phyloP scores from a whole-genome alignment of 2,113 vertebrate species.

The Ciconia boyciana region DNA sequence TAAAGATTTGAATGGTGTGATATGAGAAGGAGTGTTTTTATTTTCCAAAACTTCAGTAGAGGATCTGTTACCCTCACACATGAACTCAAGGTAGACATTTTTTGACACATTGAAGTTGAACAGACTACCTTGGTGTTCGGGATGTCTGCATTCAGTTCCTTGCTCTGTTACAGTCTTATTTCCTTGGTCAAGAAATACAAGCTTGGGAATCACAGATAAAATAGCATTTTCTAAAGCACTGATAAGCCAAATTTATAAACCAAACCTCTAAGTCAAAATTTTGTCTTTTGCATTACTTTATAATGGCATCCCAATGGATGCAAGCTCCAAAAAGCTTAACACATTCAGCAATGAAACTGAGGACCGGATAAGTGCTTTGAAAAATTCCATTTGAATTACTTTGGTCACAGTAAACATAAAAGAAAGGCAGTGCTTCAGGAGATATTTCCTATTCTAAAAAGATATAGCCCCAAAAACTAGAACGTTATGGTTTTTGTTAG shows the following conservation, averaged over 20 bases:
- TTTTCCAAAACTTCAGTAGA: not conserved
- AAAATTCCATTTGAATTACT: not conserved
- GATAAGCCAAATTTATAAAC: not conserved
- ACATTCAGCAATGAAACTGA: not conserved
- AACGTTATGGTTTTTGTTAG: not conserved
- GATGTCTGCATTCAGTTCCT: not conserved
- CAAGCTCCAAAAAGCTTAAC: not conserved
- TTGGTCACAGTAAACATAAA: not conserved
- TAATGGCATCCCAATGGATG: not conserved
- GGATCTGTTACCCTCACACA: not conserved
- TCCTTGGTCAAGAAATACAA: not conserved
- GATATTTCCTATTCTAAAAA: not conserved
- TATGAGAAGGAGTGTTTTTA: not conserved
- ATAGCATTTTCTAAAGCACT: not conserved
- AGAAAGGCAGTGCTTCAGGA: not conserved
- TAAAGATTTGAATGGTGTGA: not conserved
- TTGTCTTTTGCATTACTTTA: not conserved
- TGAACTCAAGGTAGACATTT: not conserved
- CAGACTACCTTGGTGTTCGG: not conserved
- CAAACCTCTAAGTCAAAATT: not conserved
- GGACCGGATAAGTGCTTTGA: fast-evolving
- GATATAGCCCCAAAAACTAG: not conserved
- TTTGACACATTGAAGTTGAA: not conserved
- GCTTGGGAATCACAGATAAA: not conserved
- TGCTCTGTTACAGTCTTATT: not conserved